These are phyloP conservation scores for Corythornis vintsioides DNA, from an alignment of 2,113 vertebrate genomes.

Conservation along the genomic window DNA sequence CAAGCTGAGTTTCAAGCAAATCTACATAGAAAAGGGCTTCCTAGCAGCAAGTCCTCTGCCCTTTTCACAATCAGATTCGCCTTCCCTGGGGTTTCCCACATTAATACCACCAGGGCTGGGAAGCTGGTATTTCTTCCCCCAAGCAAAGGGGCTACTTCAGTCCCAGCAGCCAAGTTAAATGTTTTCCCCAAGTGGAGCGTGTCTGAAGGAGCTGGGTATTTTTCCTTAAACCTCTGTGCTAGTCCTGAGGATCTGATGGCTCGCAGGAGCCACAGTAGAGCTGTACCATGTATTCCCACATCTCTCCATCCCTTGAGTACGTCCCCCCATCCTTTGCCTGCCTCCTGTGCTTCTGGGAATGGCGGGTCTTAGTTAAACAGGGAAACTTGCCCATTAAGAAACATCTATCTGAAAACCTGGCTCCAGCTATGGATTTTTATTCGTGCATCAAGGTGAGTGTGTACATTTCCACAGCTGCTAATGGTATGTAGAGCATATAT, in stretches of 20 bases:
- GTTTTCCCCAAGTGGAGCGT: background rate
- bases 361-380: background rate
- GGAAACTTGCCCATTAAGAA: background rate
- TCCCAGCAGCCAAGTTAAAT: background rate
- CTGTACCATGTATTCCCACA: background rate
- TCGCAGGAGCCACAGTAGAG: background rate
- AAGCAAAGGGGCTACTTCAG: background rate
- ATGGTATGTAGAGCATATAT: background rate
- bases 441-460: fast-evolving
- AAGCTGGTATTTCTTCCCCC: background rate
- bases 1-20: background rate
- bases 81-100: background rate
- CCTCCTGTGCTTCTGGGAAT: background rate
- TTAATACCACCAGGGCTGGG: background rate
- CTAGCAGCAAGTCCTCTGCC: background rate
- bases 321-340: background rate
- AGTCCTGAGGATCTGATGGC: background rate
- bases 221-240: background rate
- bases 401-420: background rate
- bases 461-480: background rate
- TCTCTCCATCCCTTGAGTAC: background rate
- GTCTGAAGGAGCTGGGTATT: background rate
- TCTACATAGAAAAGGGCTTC: background rate
- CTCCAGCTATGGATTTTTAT: background rate
- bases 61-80: background rate